Percentiles rank a stretch among this genome's conserved stretches.
Conservation (phyloP, 1,140 invertebrate species). For the Physella acuta region DNA sequence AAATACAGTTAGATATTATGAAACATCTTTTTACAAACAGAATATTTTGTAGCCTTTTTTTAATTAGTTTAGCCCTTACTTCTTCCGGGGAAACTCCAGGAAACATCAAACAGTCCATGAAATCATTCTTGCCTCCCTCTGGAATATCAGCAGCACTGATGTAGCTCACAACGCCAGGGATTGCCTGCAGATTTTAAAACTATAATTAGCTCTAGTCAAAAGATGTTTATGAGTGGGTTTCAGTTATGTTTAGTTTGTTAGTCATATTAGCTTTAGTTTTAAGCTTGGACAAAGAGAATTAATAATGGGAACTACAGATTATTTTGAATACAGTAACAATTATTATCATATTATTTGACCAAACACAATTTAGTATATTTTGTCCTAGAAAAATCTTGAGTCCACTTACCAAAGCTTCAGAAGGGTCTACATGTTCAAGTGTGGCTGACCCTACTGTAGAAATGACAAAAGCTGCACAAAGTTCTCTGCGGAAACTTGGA, state of each 20-base stretch:
- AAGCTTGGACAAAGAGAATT: background rate
- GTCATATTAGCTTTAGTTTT: background rate
- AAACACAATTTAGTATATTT: background rate
- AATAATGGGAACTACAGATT: background rate
- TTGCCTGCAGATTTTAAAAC: constrained; percentile 26
- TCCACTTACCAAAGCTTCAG: constrained; percentile 39
- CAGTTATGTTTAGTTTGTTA: background rate
- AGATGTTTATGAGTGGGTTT: background rate
- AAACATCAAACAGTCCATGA: background rate
- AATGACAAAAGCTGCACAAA: constrained; percentile 60
- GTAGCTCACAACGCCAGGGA: constrained; percentile 73
- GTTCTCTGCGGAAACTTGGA: constrained; percentile 47
- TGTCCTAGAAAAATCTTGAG: background rate
- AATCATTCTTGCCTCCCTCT: constrained; percentile 19
- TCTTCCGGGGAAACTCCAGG: background rate
- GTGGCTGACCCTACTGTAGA: constrained; percentile 55
- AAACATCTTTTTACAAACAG: background rate
- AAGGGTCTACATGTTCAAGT: constrained; percentile 41
- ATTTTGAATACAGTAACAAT: background rate
- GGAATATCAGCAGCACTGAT: constrained; percentile 75
- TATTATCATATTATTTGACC: background rate
- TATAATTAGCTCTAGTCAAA: background rate
- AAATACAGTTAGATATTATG: background rate
- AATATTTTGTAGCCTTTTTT: background rate
- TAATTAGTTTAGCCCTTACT: background rate